Evolutionary conservation across 1,140 invertebrate genomes (phyloP).

Genomic region (Hylaeus volcanicus): DNA sequence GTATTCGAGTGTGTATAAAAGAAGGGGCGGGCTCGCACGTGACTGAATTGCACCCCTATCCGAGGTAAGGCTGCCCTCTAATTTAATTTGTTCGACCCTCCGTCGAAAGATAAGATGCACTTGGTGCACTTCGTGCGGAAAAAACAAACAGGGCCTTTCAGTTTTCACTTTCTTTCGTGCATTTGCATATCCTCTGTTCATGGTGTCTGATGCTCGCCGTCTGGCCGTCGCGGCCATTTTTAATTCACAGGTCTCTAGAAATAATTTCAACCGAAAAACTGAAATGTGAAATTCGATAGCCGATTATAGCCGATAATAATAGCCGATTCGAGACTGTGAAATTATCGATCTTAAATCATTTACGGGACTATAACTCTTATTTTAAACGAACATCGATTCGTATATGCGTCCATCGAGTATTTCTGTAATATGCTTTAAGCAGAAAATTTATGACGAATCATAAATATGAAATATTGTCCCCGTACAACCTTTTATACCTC

Average conservation of each 20-base stretch:
- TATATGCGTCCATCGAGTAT: too few species aligned
- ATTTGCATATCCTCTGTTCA: background rate
- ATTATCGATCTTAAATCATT: too few species aligned
- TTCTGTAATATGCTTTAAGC: too few species aligned
- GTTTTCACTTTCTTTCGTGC: conserved; percentile 28
- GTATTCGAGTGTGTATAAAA: conserved; percentile 42
- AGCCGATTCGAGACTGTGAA: too few species aligned
- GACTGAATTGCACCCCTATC: conserved; percentile 50
- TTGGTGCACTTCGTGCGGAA: conserved; percentile 60
- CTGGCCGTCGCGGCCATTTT: background rate
- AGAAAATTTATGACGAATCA: too few species aligned
- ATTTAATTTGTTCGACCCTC: conserved; percentile 59
- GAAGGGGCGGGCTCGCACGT: conserved; percentile 25
- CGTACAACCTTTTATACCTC: too few species aligned
- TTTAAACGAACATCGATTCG: too few species aligned
- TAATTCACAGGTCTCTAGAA: background rate
- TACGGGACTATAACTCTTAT: too few species aligned
- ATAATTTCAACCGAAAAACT: too few species aligned
- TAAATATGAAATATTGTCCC: too few species aligned
- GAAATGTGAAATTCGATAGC: too few species aligned
- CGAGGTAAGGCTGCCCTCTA: conserved; percentile 52
- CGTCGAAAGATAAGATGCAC: conserved; percentile 60
- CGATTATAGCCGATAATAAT: too few species aligned
- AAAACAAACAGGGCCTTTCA: conserved; percentile 51
- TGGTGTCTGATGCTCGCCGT: background rate